These are phyloP conservation scores for Sipunculus nudus DNA, from an alignment of 2,888 invertebrate species.

Conservation along the genomic window DNA sequence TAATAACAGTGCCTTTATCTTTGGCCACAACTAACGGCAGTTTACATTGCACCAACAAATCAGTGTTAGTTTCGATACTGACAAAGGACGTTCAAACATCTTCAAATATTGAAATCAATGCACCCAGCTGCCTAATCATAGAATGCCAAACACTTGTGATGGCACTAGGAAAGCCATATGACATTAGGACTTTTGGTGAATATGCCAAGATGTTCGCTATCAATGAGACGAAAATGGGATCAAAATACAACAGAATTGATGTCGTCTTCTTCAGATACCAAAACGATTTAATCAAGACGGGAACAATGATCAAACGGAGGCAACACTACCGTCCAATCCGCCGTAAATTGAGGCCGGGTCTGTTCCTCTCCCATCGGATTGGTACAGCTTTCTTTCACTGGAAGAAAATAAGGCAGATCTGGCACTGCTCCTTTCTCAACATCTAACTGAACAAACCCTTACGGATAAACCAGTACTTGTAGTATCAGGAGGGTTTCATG, in stretches of 20 bases:
- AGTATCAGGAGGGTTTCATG: constrained; percentile 13
- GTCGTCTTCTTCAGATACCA: background rate
- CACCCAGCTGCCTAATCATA: no score
- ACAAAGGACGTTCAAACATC: no score
- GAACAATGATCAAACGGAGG: background rate
- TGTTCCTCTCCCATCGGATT: background rate
- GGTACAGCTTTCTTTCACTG: background rate
- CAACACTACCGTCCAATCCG: background rate
- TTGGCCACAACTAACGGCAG: no score
- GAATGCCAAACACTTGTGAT: no score
- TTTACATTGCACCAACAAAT: no score
- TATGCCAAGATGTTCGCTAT: background rate
- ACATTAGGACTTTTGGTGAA: background rate
- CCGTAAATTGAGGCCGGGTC: background rate
- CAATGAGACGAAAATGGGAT: background rate
- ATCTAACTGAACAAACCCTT: background rate
- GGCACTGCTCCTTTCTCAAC: background rate
- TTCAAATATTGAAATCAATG: no score
- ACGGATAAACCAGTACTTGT: constrained; percentile 11
- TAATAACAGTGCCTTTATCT: no score
- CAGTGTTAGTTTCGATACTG: no score
- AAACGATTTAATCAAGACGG: background rate
- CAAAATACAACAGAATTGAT: constrained; percentile 1
- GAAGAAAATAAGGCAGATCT: constrained; percentile 1
- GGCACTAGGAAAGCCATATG: background rate